Conservation (phyloP, 1,140 invertebrate genomes). For the Tetraneura akinire region DNA sequence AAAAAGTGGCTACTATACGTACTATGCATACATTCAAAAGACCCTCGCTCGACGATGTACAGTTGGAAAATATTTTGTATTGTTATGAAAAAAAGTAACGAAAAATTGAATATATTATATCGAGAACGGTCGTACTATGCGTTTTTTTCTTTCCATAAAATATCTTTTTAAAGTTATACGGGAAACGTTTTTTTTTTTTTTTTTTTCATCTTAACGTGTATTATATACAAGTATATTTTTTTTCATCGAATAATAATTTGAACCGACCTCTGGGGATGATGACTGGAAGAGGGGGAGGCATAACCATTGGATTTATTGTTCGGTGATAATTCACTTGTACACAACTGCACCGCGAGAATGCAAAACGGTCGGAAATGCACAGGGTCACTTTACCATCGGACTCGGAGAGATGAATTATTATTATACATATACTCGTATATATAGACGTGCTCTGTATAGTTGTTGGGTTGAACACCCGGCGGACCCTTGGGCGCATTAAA, state of each 20-base stretch:
- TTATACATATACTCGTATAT: too few relatives aligned
- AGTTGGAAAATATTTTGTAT: not conserved
- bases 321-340: conserved; percentile 44
- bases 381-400: conserved; percentile 40
- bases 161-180: conserved; percentile 16
- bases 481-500: conserved; percentile 46
- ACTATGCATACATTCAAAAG: not conserved
- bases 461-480: conserved; percentile 30
- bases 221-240: conserved; percentile 3
- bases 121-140: not conserved
- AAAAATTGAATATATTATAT: conserved; percentile 37
- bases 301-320: conserved; percentile 35
- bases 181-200: conserved; percentile 14
- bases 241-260: conserved; percentile 43
- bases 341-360: conserved; percentile 32
- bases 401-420: conserved; percentile 40
- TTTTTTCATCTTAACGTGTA: not conserved
- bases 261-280: not conserved
- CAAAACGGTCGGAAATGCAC: conserved; percentile 37
- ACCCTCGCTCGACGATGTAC: not conserved
- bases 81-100: not conserved
- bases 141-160: conserved; percentile 22
- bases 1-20: not conserved
- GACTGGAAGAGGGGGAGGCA: not conserved
- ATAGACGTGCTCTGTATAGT: not conserved